Base-by-base conservation (phyloP, 2,113 vertebrate species). In the Lampris incognitus region DNA sequence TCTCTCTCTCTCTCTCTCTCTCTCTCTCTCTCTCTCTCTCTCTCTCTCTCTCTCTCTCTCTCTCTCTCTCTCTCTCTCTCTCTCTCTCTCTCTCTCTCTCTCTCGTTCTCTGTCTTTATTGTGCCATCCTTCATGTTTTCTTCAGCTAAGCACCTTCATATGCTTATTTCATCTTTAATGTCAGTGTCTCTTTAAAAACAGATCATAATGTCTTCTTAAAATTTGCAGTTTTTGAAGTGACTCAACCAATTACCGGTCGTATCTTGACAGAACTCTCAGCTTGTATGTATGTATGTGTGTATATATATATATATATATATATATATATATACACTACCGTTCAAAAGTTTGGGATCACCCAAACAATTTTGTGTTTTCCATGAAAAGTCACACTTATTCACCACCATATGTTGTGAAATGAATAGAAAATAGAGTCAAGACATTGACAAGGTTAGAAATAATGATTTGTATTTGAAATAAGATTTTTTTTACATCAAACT, bases 231-330 rank as follows among this genome's bases (percentile, higher is more conserved):
- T 87, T 85, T 76, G 70, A 85, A 69, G 72, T 49, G 72, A 59
- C 66, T 77, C 83, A 89, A 76, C 66, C 73, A 85, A 74, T 90
- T 87, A 87, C 74, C 69, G 81, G 67, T 41, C 42, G 36, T 62
- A 59, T 77, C 67, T 40, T 9, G 10, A 69, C 8, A 67, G 71
- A 71, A 80, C 55, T 75, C 76, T 74, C 70, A 79, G 58, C 64
- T 79, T 61, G 11, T 78, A 58, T 63, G 77, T 69, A 9, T 76
- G 60, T 46, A 59, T 42, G 38, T 67, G 71, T 73, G 24, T 24
- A 0, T 24, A 24, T 24, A 24, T 24, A 24, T 24, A 24, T 24
- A 24, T 24, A 24, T 24, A 24, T 24, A 24, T 24, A 24, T 24
- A 24, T 24, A 24, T 24, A 24, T 24, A 24, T 24, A n/a, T n/a